Evolutionary conservation across 2,113 vertebrate species (phyloP).

Genomic region (Lynx canadensis): DNA sequence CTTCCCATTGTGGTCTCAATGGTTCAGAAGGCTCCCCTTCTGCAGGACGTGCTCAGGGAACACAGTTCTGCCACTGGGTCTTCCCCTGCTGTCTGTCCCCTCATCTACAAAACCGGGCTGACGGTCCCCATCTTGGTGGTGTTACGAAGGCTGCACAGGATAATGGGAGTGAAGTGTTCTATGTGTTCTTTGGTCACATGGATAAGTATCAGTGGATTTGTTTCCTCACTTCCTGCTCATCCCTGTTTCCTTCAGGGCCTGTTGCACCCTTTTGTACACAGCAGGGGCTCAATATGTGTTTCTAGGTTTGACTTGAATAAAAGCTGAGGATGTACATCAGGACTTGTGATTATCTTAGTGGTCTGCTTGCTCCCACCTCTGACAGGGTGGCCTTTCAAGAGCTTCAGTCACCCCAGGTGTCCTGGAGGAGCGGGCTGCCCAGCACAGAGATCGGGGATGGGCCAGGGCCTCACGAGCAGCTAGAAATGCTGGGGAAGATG

Average conservation of each 20-base stretch:
- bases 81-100: background rate
- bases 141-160: background rate
- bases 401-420: fast-evolving
- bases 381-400: background rate
- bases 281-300: background rate
- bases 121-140: fast-evolving
- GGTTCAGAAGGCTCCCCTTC: background rate
- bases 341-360: background rate
- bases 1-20: background rate
- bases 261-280: background rate
- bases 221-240: background rate
- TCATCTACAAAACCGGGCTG: background rate
- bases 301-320: background rate
- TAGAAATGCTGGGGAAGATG: background rate
- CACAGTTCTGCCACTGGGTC: background rate
- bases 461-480: fast-evolving
- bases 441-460: background rate
- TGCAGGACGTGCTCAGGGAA: background rate
- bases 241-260: background rate
- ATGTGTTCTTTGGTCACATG: background rate
- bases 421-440: background rate
- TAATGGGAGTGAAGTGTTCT: fast-evolving
- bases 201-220: background rate
- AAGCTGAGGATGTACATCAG: background rate
- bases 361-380: background rate